Conservation (phyloP, 2,888 invertebrate genomes). For the Cheilosia grossa region DNA sequence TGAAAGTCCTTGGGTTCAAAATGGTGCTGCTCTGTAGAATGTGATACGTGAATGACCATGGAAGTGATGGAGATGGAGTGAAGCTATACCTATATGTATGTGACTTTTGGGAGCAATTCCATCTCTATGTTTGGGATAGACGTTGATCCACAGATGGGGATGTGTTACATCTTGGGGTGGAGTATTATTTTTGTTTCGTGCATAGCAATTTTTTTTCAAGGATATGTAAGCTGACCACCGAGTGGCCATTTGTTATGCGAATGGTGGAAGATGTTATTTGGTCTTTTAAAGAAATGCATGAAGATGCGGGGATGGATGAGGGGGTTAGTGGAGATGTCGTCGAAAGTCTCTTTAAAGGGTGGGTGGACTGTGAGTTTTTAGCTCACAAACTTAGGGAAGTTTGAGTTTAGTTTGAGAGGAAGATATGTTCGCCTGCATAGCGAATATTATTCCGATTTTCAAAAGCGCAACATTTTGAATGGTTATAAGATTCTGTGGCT, state of each 20-base stretch:
- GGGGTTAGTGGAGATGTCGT: neutral
- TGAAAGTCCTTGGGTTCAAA: conserved; percentile 20
- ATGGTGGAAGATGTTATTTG: neutral
- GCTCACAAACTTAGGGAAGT: too few relatives aligned
- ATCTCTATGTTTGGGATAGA: conserved; percentile 25
- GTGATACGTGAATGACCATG: neutral
- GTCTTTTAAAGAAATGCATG: neutral
- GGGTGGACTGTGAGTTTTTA: neutral
- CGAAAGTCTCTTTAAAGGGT: neutral
- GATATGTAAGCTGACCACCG: neutral
- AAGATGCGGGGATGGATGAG: neutral
- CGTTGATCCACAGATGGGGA: neutral
- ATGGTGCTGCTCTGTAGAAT: neutral
- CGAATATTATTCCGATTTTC: too few relatives aligned
- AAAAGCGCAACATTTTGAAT: too few relatives aligned
- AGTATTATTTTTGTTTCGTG: neutral
- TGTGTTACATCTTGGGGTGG: neutral
- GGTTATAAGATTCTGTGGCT: too few relatives aligned
- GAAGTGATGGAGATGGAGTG: conserved; percentile 18
- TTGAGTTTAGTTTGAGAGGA: neutral
- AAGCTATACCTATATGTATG: neutral
- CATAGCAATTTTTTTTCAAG: neutral
- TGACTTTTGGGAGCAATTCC: conserved; percentile 62
- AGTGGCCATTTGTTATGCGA: neutral
- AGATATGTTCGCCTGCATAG: neutral